phyloP scores from a whole-genome alignment of 92 coral and sea anemone genomes.

The Blastomussa wellsi region DNA sequence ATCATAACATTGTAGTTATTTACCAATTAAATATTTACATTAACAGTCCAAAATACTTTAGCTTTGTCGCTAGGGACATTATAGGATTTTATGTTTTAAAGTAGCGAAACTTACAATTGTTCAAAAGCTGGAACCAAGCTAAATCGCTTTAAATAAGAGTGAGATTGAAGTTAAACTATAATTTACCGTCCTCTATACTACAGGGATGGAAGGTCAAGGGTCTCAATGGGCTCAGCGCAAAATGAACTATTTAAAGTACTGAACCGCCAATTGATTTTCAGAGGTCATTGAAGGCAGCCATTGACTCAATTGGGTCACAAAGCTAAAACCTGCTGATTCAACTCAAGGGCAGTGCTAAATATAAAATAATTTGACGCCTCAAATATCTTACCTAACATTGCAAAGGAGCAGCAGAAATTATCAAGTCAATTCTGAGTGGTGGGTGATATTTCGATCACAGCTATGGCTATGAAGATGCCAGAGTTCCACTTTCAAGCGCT shows the following conservation, averaged over 20 bases:
- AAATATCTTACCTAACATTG: neutral
- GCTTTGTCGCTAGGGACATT: neutral
- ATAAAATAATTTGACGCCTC: neutral
- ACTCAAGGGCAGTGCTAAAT: neutral
- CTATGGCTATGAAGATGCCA: neutral
- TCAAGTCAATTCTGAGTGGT: neutral
- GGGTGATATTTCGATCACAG: neutral
- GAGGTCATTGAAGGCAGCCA: neutral
- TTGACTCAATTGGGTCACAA: neutral
- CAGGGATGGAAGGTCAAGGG: slow-evolving; percentile 1
- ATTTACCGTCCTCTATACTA: neutral
- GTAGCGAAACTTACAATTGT: neutral
- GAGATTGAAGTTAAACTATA: neutral
- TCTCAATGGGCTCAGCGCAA: neutral
- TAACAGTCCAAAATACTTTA: neutral
- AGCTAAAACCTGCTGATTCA: neutral
- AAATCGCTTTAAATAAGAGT: neutral
- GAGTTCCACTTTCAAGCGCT: neutral
- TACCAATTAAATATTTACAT: slow-evolving; percentile 56
- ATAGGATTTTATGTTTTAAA: neutral
- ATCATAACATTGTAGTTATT: slow-evolving; percentile 40
- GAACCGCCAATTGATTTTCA: neutral
- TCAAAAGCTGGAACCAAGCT: neutral
- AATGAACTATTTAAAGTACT: neutral
- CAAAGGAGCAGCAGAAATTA: neutral